These are phyloP conservation scores for Dryobotodes eremita DNA, from an alignment of 2,888 invertebrate species.

Conservation along the genomic window DNA sequence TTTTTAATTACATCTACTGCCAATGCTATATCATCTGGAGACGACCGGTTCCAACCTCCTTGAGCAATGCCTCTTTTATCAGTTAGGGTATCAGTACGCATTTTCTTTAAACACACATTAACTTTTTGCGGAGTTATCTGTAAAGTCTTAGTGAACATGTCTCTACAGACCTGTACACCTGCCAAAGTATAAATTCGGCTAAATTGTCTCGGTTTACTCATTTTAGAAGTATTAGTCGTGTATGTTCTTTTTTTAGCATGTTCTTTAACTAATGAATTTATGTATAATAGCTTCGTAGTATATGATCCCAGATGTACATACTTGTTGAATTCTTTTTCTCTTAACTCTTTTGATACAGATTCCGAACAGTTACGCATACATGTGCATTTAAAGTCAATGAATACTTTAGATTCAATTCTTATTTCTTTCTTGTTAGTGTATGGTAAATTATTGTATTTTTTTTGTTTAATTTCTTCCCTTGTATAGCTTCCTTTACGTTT, in stretches of 20 bases:
- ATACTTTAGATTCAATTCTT: slow-evolving; percentile 31
- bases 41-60: not conserved
- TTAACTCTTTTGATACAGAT: slow-evolving; percentile 28
- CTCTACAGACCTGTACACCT: slow-evolving; percentile 33
- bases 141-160: slow-evolving; percentile 41
- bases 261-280: slow-evolving; percentile 25
- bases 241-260: slow-evolving; percentile 29
- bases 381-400: slow-evolving; percentile 34
- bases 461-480: slow-evolving; percentile 24
- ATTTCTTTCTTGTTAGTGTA: slow-evolving; percentile 22
- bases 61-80: not conserved
- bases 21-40: slow-evolving; percentile 9
- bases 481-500: slow-evolving; percentile 19
- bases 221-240: slow-evolving; percentile 13
- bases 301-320: slow-evolving; percentile 29
- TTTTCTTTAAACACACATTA: slow-evolving; percentile 21
- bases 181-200: slow-evolving; percentile 28
- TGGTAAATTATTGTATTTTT: slow-evolving; percentile 31
- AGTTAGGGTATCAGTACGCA: not conserved
- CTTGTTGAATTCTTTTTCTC: slow-evolving; percentile 31
- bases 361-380: slow-evolving; percentile 29
- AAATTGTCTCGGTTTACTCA: slow-evolving; percentile 24
- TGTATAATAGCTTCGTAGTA: slow-evolving; percentile 26
- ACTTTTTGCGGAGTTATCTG: slow-evolving; percentile 41
- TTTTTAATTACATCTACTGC: slow-evolving; percentile 39